Evolutionary conservation across 2,113 vertebrate genomes (phyloP).

Genomic region (Climacteris rufus): DNA sequence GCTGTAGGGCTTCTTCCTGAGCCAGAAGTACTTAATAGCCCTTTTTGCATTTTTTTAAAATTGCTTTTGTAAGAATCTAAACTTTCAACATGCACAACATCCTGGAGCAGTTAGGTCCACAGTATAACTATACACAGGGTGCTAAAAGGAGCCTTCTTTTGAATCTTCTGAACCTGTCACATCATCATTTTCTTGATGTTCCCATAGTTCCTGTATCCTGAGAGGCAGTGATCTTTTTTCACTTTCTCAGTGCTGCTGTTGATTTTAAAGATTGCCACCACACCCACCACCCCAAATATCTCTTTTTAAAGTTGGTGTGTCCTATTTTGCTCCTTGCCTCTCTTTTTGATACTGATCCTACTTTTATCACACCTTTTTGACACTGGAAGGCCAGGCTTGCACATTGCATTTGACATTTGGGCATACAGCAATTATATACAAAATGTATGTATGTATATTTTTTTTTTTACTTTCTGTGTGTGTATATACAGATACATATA

Average conservation of each 20-base stretch:
- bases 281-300: not conserved
- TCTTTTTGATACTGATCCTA: not conserved
- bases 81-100: not conserved
- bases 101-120: not conserved
- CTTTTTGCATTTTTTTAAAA: not conserved
- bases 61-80: not conserved
- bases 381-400: not conserved
- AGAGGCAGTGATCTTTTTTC: not conserved
- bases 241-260: not conserved
- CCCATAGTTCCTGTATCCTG: not conserved
- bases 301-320: not conserved
- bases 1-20: not conserved
- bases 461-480: not conserved
- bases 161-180: not conserved
- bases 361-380: not conserved
- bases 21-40: not conserved
- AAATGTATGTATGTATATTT: not conserved
- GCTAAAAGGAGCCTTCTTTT: not conserved
- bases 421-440: not conserved
- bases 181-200: not conserved
- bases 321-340: not conserved
- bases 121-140: not conserved
- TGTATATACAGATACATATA: not conserved
- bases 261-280: not conserved
- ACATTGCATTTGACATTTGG: not conserved